Evolutionary conservation across 2,797 vertebrate species (phyloP).

Genomic region (Megaceryle alcyon): DNA sequence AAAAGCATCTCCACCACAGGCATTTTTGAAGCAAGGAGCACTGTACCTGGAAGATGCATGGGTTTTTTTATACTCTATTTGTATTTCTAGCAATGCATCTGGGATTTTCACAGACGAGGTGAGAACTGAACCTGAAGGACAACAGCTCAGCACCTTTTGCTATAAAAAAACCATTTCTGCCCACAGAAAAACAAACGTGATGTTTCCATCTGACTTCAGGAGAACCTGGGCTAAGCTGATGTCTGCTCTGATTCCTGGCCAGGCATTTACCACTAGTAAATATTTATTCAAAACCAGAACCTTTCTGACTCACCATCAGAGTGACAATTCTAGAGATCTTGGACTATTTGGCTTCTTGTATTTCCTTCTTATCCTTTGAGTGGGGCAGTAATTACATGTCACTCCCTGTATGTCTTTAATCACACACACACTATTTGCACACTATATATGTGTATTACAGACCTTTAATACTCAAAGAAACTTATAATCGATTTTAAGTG

Average conservation of each 20-base stretch:
- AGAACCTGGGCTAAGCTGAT: not conserved
- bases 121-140: not conserved
- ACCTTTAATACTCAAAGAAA: not conserved
- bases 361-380: not conserved
- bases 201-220: fast-evolving
- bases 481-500: not conserved
- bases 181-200: not conserved
- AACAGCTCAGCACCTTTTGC: not conserved
- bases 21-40: not conserved
- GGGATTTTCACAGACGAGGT: not conserved
- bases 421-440: not conserved
- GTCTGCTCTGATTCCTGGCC: not conserved
- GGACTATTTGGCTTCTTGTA: not conserved
- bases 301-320: not conserved
- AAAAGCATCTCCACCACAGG: no score
- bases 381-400: fast-evolving
- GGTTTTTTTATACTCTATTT: not conserved
- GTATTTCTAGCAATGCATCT: not conserved
- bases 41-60: fast-evolving
- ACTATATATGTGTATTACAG: fast-evolving
- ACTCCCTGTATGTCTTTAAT: not conserved
- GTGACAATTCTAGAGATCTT: fast-evolving
- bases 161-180: not conserved
- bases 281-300: not conserved
- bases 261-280: not conserved